Conservation (phyloP, 2,797 vertebrate species). For the Urosaurus nigricauda region DNA sequence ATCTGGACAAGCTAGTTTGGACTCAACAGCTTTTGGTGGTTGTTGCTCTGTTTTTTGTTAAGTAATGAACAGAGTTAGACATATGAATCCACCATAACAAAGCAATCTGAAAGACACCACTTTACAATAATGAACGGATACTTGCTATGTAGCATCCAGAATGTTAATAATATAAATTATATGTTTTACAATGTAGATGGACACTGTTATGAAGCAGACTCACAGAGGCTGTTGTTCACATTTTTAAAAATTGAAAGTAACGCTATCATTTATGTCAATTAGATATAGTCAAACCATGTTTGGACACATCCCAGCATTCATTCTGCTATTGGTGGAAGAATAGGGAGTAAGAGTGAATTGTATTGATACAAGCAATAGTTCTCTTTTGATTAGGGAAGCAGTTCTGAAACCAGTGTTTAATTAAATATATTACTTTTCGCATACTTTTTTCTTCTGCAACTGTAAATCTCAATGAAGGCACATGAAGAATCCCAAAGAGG, state of each 20-base stretch:
- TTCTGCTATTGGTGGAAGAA: neutral
- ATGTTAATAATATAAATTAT: neutral
- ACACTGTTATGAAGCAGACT: slow-evolving; percentile 41
- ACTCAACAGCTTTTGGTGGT: slow-evolving; percentile 50
- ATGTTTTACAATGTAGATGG: neutral
- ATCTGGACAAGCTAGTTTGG: slow-evolving; percentile 51
- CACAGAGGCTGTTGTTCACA: slow-evolving; percentile 48
- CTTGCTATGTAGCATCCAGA: too few relatives aligned
- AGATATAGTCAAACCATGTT: slow-evolving; percentile 57
- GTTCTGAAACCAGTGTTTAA: neutral
- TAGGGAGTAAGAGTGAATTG: slow-evolving; percentile 20
- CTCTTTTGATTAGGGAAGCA: neutral
- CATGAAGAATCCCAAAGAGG: neutral
- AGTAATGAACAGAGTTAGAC: slow-evolving; percentile 63
- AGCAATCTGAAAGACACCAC: slow-evolving; percentile 51
- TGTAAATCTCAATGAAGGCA: neutral
- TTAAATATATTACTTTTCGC: neutral
- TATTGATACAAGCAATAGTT: slow-evolving; percentile 15
- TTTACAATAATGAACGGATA: neutral
- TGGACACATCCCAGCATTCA: slow-evolving; percentile 66
- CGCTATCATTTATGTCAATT: slow-evolving; percentile 39
- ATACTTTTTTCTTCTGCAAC: neutral
- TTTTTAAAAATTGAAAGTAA: slow-evolving; percentile 23
- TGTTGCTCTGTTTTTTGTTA: slow-evolving; percentile 39
- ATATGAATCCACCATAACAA: slow-evolving; percentile 44